Percentiles rank a stretch among this genome's conserved stretches.
These are phyloP conservation scores for Cartodere bifasciata DNA, from an alignment of 2,888 invertebrate species.

Conservation along the genomic window DNA sequence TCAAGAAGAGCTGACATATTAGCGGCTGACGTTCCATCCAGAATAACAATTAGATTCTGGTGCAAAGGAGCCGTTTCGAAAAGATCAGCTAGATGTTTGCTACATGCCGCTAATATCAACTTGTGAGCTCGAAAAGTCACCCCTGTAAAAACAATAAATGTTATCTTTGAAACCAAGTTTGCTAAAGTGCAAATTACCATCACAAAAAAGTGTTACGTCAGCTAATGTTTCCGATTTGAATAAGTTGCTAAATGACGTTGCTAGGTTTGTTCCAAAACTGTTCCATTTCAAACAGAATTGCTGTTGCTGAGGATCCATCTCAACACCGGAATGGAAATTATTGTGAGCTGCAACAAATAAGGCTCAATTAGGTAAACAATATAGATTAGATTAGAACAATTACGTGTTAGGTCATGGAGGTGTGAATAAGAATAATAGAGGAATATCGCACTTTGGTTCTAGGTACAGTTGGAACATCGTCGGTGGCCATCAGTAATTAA, in stretches of 20 bases:
- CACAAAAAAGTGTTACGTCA: slow-evolving; percentile 86
- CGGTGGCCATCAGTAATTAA: too few species aligned
- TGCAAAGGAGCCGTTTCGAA: slow-evolving; percentile 77
- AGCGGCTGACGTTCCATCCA: slow-evolving; percentile 80
- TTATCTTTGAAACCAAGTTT: neutral
- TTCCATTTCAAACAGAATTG: slow-evolving; percentile 94
- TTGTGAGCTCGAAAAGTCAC: slow-evolving; percentile 86
- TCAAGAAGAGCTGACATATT: slow-evolving; percentile 85
- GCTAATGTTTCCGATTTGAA: slow-evolving; percentile 88
- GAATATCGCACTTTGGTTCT: too few species aligned
- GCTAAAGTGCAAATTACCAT: slow-evolving; percentile 52
- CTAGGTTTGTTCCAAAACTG: slow-evolving; percentile 88
- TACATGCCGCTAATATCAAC: slow-evolving; percentile 83
- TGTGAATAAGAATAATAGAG: too few species aligned
- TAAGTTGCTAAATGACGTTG: slow-evolving; percentile 82
- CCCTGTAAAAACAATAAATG: slow-evolving; percentile 42
- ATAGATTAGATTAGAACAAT: too few species aligned
- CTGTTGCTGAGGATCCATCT: slow-evolving; percentile 83
- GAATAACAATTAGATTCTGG: slow-evolving; percentile 72
- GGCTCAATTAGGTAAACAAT: too few species aligned
- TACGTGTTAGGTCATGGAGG: too few species aligned
- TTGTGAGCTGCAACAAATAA: slow-evolving; percentile 45
- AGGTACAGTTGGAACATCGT: too few species aligned
- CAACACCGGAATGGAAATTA: slow-evolving; percentile 57
- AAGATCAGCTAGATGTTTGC: slow-evolving; percentile 83